Conservation (phyloP, 2,888 invertebrate species). For the Sphecodes monilicornis region DNA sequence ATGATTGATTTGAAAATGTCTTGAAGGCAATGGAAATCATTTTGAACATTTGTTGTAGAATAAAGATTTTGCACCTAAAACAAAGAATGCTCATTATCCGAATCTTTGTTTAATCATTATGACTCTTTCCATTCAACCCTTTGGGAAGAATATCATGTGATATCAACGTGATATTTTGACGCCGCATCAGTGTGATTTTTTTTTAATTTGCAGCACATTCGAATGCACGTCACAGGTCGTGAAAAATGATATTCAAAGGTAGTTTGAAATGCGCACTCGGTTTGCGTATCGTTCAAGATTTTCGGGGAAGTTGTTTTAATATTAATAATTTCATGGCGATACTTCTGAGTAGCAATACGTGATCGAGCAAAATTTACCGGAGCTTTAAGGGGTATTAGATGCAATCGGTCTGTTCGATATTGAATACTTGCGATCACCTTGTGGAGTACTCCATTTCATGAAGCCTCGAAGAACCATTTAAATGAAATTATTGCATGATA, state of each 20-base stretch:
- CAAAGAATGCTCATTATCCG: too few species aligned
- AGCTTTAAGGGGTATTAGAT: neutral
- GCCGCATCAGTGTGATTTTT: neutral
- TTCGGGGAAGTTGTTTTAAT: neutral
- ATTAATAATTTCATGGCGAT: neutral
- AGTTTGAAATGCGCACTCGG: neutral
- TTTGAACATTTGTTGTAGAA: too few species aligned
- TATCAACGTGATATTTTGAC: neutral
- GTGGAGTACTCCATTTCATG: neutral
- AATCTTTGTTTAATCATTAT: too few species aligned
- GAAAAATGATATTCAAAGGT: conserved; percentile 5
- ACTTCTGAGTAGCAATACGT: neutral
- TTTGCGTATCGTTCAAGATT: too few species aligned
- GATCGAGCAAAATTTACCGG: neutral
- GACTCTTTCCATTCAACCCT: too few species aligned
- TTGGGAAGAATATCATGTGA: neutral
- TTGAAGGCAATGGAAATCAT: too few species aligned
- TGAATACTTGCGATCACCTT: neutral
- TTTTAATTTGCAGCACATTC: neutral
- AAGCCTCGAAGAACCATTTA: neutral
- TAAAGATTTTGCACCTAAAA: too few species aligned
- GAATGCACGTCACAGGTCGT: neutral
- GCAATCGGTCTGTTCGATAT: neutral
- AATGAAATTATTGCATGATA: neutral
- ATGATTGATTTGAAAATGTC: too few species aligned